Base-by-base conservation (phyloP, 2,888 invertebrate species). In the Diadromus collaris region DNA sequence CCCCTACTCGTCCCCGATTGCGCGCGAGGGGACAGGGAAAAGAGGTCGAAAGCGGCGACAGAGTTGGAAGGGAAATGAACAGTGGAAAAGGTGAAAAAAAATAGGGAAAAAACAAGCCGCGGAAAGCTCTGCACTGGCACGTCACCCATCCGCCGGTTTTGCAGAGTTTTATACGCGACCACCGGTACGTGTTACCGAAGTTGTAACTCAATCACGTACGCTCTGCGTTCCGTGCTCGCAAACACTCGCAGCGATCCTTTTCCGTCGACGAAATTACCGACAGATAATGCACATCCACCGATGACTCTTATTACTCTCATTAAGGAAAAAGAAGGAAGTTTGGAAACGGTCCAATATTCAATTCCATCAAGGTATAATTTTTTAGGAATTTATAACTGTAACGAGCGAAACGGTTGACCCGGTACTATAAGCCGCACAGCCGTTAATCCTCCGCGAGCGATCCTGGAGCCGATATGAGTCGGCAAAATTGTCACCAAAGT, bases 171-270 rank as follows among this genome's bases (percentile, higher is more conserved):
- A 54, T 54, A 29, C 41, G 41, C 41, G 24, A 13, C 63, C 41
- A 24, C 63, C 21, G 63, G 24, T 44, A 44, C 27, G 63, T 64
- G 27, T 44, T 46, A 44, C 63, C 27, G 56, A 68, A 68, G 68
- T 68, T 68, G 68, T 56, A 54, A 68, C 68, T 54, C 38, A 58
- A 69, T 69, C 68, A 56, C 56, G 56, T 56, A 64, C 63, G n/a
- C 32, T n/a, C 44, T 44, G 68, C 27, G 44, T 58, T 58, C 44
- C 58, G 44, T 1, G 44, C 19, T 13, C 38, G 29, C 68, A 41
- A 27, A 24, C 29, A 27, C 34, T 58, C 58, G 29, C n/a, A 7
- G 44, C 44, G 2, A 10, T 51, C 51, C 10, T 3, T 64, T 44
- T 9, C 54, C 0, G 27, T 54, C 63, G 29, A 24, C 63, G 63